Conservation (phyloP, 2,797 vertebrate genomes). For the Sarcophilus harrisii region DNA sequence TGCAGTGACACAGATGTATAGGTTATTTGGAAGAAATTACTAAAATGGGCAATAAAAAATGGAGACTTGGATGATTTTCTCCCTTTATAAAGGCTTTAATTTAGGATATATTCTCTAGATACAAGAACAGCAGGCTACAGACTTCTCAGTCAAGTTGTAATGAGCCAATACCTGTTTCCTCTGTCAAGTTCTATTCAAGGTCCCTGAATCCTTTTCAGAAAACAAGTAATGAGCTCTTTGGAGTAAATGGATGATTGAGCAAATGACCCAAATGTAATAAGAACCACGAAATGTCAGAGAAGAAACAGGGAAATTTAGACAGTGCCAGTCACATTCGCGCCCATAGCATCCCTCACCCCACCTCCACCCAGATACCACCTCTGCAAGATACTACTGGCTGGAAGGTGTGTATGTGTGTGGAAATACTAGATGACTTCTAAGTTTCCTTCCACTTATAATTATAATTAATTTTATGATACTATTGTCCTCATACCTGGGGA, state of each 20-base stretch:
- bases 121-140: background rate
- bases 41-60: constrained; percentile 52
- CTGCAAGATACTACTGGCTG: background rate
- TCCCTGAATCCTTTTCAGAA: background rate
- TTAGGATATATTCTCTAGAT: background rate
- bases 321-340: background rate
- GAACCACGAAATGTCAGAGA: background rate
- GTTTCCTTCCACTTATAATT: background rate
- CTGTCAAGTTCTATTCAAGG: background rate
- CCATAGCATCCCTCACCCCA: background rate
- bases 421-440: background rate
- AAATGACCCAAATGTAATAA: background rate
- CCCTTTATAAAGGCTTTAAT: constrained; percentile 29
- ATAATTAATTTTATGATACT: background rate
- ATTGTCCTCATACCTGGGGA: background rate
- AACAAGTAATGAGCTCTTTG: background rate
- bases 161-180: constrained; percentile 13
- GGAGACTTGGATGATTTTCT: constrained; percentile 41
- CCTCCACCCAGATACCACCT: background rate
- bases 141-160: background rate
- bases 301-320: background rate
- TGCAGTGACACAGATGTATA: constrained; percentile 76
- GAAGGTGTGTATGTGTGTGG: too few species aligned
- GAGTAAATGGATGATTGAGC: background rate
- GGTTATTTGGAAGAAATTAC: constrained; percentile 80